These are phyloP conservation scores for Drosophila biarmipes DNA, from an alignment of 1,140 invertebrate genomes.

Conservation along the genomic window DNA sequence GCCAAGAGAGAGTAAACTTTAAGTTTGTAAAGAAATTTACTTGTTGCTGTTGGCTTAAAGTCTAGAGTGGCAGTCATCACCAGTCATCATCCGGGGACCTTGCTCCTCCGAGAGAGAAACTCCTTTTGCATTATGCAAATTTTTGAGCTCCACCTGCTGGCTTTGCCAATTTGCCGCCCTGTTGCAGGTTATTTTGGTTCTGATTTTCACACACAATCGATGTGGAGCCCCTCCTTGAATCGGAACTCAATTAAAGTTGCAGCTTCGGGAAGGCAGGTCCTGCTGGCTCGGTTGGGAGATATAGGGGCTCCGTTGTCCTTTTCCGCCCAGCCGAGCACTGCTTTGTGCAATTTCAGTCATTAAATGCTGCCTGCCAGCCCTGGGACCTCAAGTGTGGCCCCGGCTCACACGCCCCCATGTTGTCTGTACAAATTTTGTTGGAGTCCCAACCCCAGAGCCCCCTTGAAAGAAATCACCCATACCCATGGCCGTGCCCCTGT, in stretches of 20 bases:
- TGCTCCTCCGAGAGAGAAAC: neutral
- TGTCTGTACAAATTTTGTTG: constrained; percentile 58
- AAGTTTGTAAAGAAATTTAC: constrained; percentile 9
- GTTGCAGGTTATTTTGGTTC: constrained; percentile 16
- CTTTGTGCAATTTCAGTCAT: constrained; percentile 70
- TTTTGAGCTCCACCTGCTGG: neutral
- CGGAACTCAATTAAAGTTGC: constrained; percentile 73
- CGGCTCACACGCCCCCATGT: constrained; percentile 51
- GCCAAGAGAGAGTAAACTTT: constrained; percentile 1
- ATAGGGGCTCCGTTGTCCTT: constrained; percentile 41
- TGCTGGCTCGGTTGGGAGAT: constrained; percentile 17
- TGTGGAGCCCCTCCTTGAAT: constrained; percentile 40
- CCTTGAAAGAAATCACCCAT: constrained; percentile 33
- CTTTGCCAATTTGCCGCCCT: constrained; percentile 9
- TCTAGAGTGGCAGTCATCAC: neutral
- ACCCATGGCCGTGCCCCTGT: constrained; percentile 10
- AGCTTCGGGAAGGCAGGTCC: constrained; percentile 12
- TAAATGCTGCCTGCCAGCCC: constrained; percentile 58
- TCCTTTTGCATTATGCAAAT: constrained; percentile 35
- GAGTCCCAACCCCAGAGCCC: constrained; percentile 1
- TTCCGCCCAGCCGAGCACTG: constrained; percentile 34
- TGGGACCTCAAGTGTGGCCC: constrained; percentile 61
- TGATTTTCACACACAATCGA: constrained; percentile 19
- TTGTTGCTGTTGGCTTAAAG: constrained; percentile 24
- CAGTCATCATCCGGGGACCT: constrained; percentile 1